These are phyloP conservation scores for Urechis unicinctus DNA, from an alignment of 2,888 invertebrate species.

Conservation along the genomic window DNA sequence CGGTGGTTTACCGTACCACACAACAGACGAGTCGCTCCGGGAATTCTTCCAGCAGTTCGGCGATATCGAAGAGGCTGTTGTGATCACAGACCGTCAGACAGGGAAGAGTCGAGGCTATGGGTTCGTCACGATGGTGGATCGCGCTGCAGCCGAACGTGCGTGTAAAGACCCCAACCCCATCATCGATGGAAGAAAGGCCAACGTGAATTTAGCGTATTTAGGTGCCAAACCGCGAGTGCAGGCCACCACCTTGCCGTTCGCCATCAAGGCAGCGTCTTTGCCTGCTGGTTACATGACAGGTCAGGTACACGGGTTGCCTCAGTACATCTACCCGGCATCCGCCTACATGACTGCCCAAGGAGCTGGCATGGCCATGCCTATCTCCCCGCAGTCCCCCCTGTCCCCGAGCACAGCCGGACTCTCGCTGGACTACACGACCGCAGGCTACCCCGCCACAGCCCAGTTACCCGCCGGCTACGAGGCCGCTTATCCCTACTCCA, in stretches of 20 bases:
- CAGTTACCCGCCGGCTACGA: neutral
- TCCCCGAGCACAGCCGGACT: neutral
- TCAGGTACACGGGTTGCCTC: neutral
- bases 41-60: slow-evolving; percentile 96
- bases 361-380: neutral
- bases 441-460: neutral
- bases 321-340: neutral
- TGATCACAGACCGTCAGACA: slow-evolving; percentile 94
- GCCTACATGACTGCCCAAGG: neutral
- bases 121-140: slow-evolving; percentile 97
- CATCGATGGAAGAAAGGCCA: slow-evolving; percentile 96
- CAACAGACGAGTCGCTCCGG: slow-evolving; percentile 88
- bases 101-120: slow-evolving; percentile 97
- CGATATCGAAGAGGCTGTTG: slow-evolving; percentile 96
- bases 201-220: slow-evolving; percentile 93
- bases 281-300: no score
- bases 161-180: slow-evolving; percentile 98
- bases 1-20: slow-evolving; percentile 94
- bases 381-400: neutral
- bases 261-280: no score
- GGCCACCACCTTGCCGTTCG: no score
- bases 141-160: slow-evolving; percentile 87
- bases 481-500: neutral
- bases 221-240: slow-evolving; percentile 82
- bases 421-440: neutral